A percentile compares a stretch with the other conserved stretches of the same genome.
Conservation (phyloP, 2,888 invertebrate genomes). For the Deroplatys truncata region DNA sequence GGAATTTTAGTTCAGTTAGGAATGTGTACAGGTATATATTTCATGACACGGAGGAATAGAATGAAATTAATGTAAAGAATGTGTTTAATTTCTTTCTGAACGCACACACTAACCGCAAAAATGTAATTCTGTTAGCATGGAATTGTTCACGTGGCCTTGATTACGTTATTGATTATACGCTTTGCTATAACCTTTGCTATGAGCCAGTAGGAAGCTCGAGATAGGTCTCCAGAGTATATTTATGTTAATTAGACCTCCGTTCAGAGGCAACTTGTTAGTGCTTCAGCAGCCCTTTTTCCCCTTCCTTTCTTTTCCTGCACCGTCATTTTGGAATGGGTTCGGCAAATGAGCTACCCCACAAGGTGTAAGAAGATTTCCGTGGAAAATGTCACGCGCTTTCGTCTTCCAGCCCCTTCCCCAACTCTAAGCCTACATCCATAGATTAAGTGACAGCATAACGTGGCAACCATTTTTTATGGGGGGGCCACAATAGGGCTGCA, state of each 20-base stretch:
- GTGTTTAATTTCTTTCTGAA: too few species aligned
- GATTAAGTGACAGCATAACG: neutral
- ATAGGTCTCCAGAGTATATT: neutral
- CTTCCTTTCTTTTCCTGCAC: neutral
- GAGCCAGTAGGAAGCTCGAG: neutral
- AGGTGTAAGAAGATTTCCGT: neutral
- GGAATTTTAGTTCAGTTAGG: too few species aligned
- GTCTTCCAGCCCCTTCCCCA: neutral
- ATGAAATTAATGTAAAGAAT: too few species aligned
- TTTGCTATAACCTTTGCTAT: too few species aligned
- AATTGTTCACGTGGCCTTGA: too few species aligned
- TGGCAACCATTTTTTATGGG: neutral
- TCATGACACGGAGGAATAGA: too few species aligned
- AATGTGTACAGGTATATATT: too few species aligned
- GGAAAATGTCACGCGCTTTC: neutral
- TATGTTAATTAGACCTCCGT: neutral
- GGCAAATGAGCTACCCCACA: neutral
- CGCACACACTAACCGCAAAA: too few species aligned
- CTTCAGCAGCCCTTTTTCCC: neutral
- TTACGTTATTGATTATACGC: too few species aligned
- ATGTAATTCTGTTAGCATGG: too few species aligned
- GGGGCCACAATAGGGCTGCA: neutral
- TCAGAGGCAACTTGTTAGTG: neutral
- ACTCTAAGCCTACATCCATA: neutral
- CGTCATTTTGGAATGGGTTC: neutral